These are phyloP conservation scores for Chaetops frenatus DNA, from an alignment of 2,113 vertebrate genomes.

Conservation along the genomic window DNA sequence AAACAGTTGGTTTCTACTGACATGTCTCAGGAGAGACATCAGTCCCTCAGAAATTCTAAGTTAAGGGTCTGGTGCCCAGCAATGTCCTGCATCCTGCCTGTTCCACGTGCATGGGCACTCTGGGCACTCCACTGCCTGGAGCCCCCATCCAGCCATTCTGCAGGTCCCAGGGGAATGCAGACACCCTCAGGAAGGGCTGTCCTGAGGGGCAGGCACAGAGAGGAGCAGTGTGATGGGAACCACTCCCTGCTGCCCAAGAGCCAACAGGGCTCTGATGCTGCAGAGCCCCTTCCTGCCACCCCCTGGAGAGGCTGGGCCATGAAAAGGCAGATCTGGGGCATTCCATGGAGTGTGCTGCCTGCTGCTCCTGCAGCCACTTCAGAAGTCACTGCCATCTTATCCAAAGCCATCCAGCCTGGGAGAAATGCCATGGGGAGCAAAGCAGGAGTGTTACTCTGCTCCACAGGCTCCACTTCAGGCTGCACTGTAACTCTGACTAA, in stretches of 20 bases:
- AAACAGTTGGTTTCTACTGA: background rate
- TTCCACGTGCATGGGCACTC: rapidly evolving
- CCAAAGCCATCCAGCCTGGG: background rate
- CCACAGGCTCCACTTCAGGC: background rate
- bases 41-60: background rate
- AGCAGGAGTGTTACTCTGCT: background rate
- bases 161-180: rapidly evolving
- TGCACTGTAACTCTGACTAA: background rate
- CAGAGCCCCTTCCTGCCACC: background rate
- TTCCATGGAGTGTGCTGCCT: background rate
- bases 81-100: background rate
- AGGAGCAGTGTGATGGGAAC: background rate
- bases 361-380: background rate
- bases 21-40: background rate
- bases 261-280: background rate
- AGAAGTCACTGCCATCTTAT: background rate
- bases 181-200: background rate
- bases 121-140: rapidly evolving
- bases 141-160: rapidly evolving
- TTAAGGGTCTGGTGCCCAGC: background rate
- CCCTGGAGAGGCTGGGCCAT: background rate
- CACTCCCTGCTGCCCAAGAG: background rate
- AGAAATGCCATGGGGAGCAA: background rate
- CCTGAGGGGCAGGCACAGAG: background rate
- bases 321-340: background rate